Conservation (phyloP, 2,888 invertebrate species). For the Noctua janthe region DNA sequence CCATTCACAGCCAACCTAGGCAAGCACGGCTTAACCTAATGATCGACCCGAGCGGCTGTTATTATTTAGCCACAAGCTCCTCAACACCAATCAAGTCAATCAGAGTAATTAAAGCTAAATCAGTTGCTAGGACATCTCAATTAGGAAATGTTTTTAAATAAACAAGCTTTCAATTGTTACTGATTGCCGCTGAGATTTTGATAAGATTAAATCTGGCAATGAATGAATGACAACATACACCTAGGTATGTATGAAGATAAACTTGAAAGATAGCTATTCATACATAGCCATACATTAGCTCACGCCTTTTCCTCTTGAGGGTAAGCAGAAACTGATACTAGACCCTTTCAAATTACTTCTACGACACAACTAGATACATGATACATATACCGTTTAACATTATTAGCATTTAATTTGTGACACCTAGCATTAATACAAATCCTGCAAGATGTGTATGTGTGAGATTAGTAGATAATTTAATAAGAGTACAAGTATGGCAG, state of each 20-base stretch:
- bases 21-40: too few relatives aligned
- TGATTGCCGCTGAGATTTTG: constrained; percentile 40
- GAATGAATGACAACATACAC: constrained; percentile 8
- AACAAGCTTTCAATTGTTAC: constrained; percentile 39
- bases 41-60: too few relatives aligned
- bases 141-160: constrained; percentile 20
- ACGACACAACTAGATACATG: too few relatives aligned
- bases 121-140: constrained; percentile 42
- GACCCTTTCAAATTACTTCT: too few relatives aligned
- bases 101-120: constrained; percentile 23
- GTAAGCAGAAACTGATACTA: background rate
- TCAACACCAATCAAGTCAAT: background rate
- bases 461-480: too few relatives aligned
- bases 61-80: too few relatives aligned
- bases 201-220: constrained; percentile 45
- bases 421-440: background rate
- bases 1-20: too few relatives aligned
- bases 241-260: too few relatives aligned
- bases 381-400: background rate
- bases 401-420: background rate
- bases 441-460: too few relatives aligned
- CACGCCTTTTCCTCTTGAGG: background rate
- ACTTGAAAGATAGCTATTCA: constrained; percentile 3
- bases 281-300: background rate
- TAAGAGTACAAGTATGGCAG: background rate